Percentiles rank a stretch among this genome's conserved stretches.
phyloP scores from a whole-genome alignment of 92 coral and sea anemone genomes.

The Zoanthus gigantus region DNA sequence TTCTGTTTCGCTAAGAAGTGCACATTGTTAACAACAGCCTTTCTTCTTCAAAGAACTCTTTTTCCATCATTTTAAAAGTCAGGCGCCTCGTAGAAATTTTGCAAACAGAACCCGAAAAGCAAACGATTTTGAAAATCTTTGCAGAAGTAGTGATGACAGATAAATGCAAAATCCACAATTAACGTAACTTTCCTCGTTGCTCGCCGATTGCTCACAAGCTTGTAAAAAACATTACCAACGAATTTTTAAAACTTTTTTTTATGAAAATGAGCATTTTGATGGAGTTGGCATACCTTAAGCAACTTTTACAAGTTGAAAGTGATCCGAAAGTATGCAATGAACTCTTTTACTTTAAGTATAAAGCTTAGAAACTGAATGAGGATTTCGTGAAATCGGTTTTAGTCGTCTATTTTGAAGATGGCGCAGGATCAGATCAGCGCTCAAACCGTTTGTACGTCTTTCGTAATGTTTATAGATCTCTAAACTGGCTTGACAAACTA shows the following conservation, averaged over 20 bases:
- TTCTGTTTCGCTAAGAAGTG: not conserved
- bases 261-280: not conserved
- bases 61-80: not conserved
- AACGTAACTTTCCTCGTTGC: too few species aligned
- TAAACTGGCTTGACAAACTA: not conserved
- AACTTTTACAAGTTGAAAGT: not conserved
- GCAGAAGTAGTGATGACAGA: too few species aligned
- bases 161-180: too few species aligned
- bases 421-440: too few species aligned
- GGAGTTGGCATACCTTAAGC: not conserved
- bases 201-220: too few species aligned
- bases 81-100: too few species aligned
- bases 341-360: not conserved
- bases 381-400: not conserved
- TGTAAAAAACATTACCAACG: too few species aligned
- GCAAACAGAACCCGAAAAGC: too few species aligned
- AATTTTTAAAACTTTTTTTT: not conserved
- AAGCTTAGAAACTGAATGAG: not conserved
- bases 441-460: not conserved
- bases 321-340: not conserved
- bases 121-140: too few species aligned
- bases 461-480: slow-evolving; percentile 15
- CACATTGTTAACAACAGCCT: not conserved
- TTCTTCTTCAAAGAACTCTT: not conserved
- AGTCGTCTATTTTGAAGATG: not conserved